Evolutionary conservation across 2,113 vertebrate species (phyloP).

Genomic region (Salvelinus alpinus): DNA sequence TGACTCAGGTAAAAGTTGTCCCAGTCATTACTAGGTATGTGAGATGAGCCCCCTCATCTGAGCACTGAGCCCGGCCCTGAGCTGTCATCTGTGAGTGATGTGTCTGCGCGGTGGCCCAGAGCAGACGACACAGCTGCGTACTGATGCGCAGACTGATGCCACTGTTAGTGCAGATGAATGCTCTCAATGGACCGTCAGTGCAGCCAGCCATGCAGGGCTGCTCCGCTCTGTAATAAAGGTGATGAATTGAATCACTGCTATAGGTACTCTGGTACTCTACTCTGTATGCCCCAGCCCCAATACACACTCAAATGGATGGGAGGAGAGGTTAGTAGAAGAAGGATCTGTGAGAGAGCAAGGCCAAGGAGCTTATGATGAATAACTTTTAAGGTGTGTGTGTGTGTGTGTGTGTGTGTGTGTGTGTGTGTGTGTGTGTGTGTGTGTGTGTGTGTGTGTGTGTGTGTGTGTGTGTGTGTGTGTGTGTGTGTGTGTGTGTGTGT

Average conservation of each 20-base stretch:
- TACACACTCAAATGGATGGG: slow-evolving; percentile 6
- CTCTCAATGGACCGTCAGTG: slow-evolving; percentile 74
- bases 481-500: background rate
- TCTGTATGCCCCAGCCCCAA: slow-evolving; percentile 30
- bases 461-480: background rate
- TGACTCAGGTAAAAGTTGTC: no score
- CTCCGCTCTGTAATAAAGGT: slow-evolving; percentile 85
- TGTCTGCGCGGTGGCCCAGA: slow-evolving; percentile 61
- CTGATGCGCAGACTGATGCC: slow-evolving; percentile 31
- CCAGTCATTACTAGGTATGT: background rate
- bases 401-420: background rate
- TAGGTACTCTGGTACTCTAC: slow-evolving; percentile 60
- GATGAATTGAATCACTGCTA: slow-evolving; percentile 83
- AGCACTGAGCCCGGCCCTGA: slow-evolving; percentile 21
- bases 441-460: background rate
- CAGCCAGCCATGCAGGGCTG: slow-evolving; percentile 77
- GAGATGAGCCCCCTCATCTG: background rate
- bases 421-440: no score
- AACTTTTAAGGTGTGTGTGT: background rate
- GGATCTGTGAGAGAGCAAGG: background rate
- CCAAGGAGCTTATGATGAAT: background rate
- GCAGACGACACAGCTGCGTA: slow-evolving; percentile 59
- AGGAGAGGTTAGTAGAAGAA: no score
- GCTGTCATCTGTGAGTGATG: slow-evolving; percentile 61
- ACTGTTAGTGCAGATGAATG: slow-evolving; percentile 83